Evolutionary conservation across 2,888 invertebrate species (phyloP).

Genomic region (Dicranocentrus wangi): DNA sequence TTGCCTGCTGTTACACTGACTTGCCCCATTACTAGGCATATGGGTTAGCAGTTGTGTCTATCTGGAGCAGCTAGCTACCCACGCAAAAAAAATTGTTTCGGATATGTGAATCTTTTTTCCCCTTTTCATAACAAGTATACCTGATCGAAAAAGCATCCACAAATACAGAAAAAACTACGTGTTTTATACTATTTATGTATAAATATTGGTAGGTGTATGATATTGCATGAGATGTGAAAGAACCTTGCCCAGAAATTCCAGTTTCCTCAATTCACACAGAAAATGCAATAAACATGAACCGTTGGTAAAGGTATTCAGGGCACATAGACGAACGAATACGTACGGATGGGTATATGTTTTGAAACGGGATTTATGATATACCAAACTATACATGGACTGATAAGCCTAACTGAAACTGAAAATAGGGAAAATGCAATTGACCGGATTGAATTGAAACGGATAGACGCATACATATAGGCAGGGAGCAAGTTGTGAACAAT

Average conservation of each 20-base stretch:
- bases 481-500: slow-evolving; percentile 6
- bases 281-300: slow-evolving; percentile 10
- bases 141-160: no score
- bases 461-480: not conserved
- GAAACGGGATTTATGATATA: not conserved
- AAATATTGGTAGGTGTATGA: no score
- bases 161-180: no score
- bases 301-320: no score
- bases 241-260: not conserved
- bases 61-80: not conserved
- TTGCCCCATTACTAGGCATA: no score
- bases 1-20: slow-evolving; percentile 1
- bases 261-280: slow-evolving; percentile 3
- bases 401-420: no score
- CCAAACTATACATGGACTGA: not conserved
- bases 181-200: no score
- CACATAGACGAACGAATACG: no score
- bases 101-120: slow-evolving; percentile 1
- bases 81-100: slow-evolving; percentile 2
- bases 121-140: not conserved
- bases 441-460: not conserved
- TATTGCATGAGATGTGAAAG: no score
- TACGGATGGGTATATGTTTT: no score
- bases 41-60: not conserved
- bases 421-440: slow-evolving; percentile 1